These are phyloP conservation scores for Caretta caretta DNA, from an alignment of 2,113 vertebrate genomes.

Conservation along the genomic window DNA sequence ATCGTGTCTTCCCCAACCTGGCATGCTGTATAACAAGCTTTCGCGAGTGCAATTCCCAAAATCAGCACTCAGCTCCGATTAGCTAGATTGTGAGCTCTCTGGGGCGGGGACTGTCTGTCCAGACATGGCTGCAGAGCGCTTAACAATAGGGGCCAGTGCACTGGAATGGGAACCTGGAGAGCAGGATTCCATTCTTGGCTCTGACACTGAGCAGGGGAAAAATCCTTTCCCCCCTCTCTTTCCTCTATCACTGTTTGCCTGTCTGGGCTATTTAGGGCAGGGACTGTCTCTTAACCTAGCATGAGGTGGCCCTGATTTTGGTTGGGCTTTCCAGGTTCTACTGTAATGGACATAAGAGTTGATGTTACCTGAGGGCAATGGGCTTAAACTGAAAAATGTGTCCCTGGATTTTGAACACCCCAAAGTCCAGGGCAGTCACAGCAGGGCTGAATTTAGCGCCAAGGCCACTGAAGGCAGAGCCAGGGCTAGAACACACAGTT, in stretches of 20 bases:
- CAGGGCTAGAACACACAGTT: not conserved
- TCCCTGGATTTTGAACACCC: not conserved
- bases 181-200: too few species aligned
- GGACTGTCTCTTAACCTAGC: not conserved
- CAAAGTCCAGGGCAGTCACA: not conserved
- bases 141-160: too few species aligned
- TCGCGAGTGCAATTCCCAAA: too few species aligned
- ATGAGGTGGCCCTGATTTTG: not conserved
- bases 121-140: too few species aligned
- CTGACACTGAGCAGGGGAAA: too few species aligned
- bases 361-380: fast-evolving
- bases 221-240: too few species aligned
- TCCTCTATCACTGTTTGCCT: too few species aligned
- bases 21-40: too few species aligned
- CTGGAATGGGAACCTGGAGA: too few species aligned
- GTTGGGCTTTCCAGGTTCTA: not conserved
- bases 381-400: not conserved
- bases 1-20: not conserved
- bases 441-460: not conserved
- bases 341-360: fast-evolving
- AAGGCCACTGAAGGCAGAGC: not conserved
- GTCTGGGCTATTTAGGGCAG: not conserved
- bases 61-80: too few species aligned
- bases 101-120: too few species aligned
- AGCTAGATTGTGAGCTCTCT: too few species aligned